A percentile compares a stretch with the other conserved stretches of the same genome.
phyloP scores from a whole-genome alignment of 2,797 vertebrate species.

The Percopsis omiscomaycus region DNA sequence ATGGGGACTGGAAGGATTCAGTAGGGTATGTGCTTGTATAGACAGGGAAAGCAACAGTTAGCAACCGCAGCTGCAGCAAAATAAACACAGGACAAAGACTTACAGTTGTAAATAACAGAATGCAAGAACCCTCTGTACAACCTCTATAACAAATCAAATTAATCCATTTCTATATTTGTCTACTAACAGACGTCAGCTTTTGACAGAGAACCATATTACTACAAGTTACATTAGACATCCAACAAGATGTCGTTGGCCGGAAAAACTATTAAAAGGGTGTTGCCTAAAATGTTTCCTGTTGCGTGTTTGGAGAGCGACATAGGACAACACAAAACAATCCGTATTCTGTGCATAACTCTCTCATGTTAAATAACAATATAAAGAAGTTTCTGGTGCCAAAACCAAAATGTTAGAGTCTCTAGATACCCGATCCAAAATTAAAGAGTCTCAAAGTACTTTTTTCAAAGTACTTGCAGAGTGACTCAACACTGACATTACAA shows the following conservation, averaged over 20 bases:
- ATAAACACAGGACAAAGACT: constrained; percentile 13
- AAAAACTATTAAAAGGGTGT: constrained; percentile 8
- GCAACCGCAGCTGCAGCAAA: constrained; percentile 9
- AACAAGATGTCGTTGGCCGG: constrained; percentile 16
- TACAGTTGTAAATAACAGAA: neutral
- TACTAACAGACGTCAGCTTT: neutral
- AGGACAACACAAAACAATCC: constrained; percentile 19
- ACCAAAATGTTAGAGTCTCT: constrained; percentile 12
- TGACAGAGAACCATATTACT: constrained; percentile 11
- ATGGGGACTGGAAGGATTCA: constrained; percentile 16
- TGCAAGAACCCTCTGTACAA: neutral
- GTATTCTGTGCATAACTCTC: constrained; percentile 1
- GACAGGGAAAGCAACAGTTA: constrained; percentile 26
- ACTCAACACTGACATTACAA: constrained; percentile 7
- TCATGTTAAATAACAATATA: constrained; percentile 4
- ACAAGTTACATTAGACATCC: constrained; percentile 5
- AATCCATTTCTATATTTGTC: neutral
- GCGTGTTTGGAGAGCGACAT: neutral
- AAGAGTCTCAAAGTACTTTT: neutral
- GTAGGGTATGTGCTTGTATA: constrained; percentile 20
- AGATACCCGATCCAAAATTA: constrained; percentile 2
- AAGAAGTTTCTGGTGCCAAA: constrained; percentile 14
- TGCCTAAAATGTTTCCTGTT: constrained; percentile 22
- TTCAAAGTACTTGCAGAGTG: constrained; percentile 7
- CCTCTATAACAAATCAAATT: neutral